Conservation (phyloP, 2,113 vertebrate genomes). For the Pelodiscus sinensis region DNA sequence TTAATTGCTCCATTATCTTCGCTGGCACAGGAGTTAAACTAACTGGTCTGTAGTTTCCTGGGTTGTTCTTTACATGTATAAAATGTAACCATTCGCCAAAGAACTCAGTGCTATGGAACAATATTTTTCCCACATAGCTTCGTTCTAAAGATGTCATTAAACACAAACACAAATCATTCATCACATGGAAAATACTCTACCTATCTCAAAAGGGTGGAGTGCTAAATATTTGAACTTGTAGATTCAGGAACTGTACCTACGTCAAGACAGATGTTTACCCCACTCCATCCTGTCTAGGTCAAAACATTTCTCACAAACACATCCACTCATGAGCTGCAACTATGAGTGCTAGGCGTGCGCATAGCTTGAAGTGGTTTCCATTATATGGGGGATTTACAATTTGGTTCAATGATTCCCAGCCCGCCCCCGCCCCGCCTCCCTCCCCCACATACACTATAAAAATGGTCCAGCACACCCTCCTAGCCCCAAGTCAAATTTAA, state of each 20-base stretch:
- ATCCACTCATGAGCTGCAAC: not conserved
- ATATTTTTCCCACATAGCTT: not conserved
- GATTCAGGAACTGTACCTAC: not conserved
- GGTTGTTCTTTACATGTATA: too few relatives aligned
- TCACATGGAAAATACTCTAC: rapidly evolving
- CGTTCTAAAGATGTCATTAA: not conserved
- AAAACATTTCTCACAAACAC: not conserved
- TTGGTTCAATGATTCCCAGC: too few relatives aligned
- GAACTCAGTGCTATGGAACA: not conserved
- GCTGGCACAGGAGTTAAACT: too few relatives aligned
- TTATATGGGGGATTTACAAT: too few relatives aligned
- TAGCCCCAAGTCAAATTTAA: not conserved
- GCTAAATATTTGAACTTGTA: not conserved
- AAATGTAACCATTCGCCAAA: rapidly evolving
- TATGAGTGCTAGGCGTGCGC: too few relatives aligned
- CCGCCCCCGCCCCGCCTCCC: too few relatives aligned
- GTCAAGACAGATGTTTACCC: not conserved
- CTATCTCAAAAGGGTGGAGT: not conserved
- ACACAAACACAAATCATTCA: not conserved
- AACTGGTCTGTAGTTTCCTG: too few relatives aligned
- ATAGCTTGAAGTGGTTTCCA: too few relatives aligned
- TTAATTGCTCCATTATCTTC: too few relatives aligned
- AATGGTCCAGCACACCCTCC: too few relatives aligned
- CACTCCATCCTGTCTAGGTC: not conserved
- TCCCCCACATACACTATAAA: too few relatives aligned